Percentiles rank a stretch among this genome's conserved stretches.
Evolutionary conservation across 2,888 invertebrate genomes (phyloP).

Genomic region (Mythimna vitellina): DNA sequence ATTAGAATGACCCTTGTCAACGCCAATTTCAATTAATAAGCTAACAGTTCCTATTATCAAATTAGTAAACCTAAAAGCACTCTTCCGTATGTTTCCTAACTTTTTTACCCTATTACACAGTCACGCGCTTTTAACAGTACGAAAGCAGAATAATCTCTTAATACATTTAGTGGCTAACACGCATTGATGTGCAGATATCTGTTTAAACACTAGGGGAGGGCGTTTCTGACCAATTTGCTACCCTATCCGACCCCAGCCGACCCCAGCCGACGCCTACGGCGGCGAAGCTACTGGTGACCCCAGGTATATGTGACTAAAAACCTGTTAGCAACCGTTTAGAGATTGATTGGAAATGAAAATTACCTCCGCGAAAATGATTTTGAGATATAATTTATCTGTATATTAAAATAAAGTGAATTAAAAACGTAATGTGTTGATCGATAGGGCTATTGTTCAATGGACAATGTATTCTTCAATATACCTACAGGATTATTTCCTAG

Average conservation of each 20-base stretch:
- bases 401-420: no score
- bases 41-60: background rate
- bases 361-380: background rate
- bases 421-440: no score
- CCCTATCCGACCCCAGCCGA: slow-evolving; percentile 64
- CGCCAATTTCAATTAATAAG: no score
- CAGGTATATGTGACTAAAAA: slow-evolving; percentile 69
- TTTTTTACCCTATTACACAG: slow-evolving; percentile 10
- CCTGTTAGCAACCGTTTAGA: slow-evolving; percentile 75
- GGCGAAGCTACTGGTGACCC: slow-evolving; percentile 58
- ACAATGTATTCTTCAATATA: no score
- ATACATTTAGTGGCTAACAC: slow-evolving; percentile 49
- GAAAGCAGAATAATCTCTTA: slow-evolving; percentile 45
- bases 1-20: no score
- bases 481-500: no score
- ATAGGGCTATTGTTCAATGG: no score
- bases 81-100: background rate
- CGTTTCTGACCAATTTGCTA: slow-evolving; percentile 80
- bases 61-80: slow-evolving; percentile 17
- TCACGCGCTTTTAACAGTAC: slow-evolving; percentile 15
- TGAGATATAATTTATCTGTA: no score
- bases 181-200: slow-evolving; percentile 60
- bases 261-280: slow-evolving; percentile 59
- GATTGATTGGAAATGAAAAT: slow-evolving; percentile 55
- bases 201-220: slow-evolving; percentile 58